Evolutionary conservation across 2,888 invertebrate species (phyloP).

Genomic region (Orchestes rusci): DNA sequence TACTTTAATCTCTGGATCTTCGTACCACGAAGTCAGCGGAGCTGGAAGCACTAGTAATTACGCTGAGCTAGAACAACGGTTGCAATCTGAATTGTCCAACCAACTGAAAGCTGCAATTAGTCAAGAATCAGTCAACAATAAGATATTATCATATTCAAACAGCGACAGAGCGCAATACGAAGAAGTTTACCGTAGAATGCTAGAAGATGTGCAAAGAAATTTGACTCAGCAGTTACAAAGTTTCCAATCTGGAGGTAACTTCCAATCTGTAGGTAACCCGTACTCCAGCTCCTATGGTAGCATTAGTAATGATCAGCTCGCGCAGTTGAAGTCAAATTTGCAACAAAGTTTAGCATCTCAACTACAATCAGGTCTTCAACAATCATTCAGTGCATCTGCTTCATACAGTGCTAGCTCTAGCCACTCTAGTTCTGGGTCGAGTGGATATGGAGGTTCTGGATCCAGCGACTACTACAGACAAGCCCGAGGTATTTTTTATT

Average conservation of each 20-base stretch:
- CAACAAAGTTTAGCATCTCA: slow-evolving; percentile 37
- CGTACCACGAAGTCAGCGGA: slow-evolving; percentile 8
- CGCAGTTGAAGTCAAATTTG: slow-evolving; percentile 34
- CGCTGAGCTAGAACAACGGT: slow-evolving; percentile 29
- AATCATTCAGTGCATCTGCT: slow-evolving; percentile 33
- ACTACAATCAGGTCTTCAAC: slow-evolving; percentile 38
- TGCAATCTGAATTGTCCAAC: slow-evolving; percentile 34
- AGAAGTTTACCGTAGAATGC: slow-evolving; percentile 30
- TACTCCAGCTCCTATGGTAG: slow-evolving; percentile 24
- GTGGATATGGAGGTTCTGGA: slow-evolving; percentile 18
- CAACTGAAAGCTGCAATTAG: slow-evolving; percentile 33
- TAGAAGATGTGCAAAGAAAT: slow-evolving; percentile 39
- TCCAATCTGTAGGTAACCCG: slow-evolving; percentile 6
- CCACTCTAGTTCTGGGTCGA: slow-evolving; percentile 17
- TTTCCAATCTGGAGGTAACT: slow-evolving; percentile 29
- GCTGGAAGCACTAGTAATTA: slow-evolving; percentile 14
- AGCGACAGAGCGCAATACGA: slow-evolving; percentile 7
- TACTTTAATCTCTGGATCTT: slow-evolving; percentile 11
- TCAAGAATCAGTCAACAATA: slow-evolving; percentile 13
- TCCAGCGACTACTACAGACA: slow-evolving; percentile 27
- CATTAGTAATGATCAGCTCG: slow-evolving; percentile 31
- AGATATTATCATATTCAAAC: slow-evolving; percentile 4
- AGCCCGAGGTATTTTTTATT: slow-evolving; percentile 24
- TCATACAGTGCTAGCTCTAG: slow-evolving; percentile 31
- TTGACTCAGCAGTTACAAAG: slow-evolving; percentile 36